phyloP scores from a whole-genome alignment of 1,140 invertebrate genomes.

The Zaprionus camerounensis region DNA sequence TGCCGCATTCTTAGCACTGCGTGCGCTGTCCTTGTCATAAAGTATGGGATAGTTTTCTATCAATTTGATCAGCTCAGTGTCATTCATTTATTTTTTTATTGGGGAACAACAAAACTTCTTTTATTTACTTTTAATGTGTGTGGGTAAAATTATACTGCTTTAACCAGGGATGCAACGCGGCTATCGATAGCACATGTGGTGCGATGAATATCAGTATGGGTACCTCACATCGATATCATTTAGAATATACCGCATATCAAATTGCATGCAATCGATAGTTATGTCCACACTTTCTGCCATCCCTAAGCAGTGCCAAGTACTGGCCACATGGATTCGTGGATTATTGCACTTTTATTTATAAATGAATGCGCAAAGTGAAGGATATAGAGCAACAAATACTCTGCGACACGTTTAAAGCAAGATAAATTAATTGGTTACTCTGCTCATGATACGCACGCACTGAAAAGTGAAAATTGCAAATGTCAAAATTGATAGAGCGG shows the following conservation, averaged over 20 bases:
- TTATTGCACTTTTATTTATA: conserved; percentile 27
- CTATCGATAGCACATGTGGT: neutral
- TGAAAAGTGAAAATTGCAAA: conserved; percentile 32
- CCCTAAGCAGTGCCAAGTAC: conserved; percentile 8
- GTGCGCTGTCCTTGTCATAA: conserved; percentile 68
- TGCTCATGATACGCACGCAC: neutral
- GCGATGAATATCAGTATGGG: neutral
- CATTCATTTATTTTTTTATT: conserved; percentile 52
- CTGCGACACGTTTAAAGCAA: neutral
- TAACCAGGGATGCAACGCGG: neutral
- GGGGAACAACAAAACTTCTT: conserved; percentile 11
- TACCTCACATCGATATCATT: conserved; percentile 4
- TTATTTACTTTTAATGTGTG: conserved; percentile 31
- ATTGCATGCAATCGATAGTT: conserved; percentile 7
- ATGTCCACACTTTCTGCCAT: neutral
- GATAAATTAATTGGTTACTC: neutral
- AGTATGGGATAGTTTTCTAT: conserved; percentile 73
- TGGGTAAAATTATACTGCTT: conserved; percentile 4
- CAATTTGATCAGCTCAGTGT: conserved; percentile 64
- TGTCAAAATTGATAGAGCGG: conserved; percentile 26
- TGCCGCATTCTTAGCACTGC: conserved; percentile 63
- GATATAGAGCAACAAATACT: neutral
- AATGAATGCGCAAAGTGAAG: conserved; percentile 14
- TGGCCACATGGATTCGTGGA: conserved; percentile 36
- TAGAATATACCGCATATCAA: conserved; percentile 8